These are phyloP conservation scores for Metalampra italica DNA, from an alignment of 2,888 invertebrate species.

Conservation along the genomic window DNA sequence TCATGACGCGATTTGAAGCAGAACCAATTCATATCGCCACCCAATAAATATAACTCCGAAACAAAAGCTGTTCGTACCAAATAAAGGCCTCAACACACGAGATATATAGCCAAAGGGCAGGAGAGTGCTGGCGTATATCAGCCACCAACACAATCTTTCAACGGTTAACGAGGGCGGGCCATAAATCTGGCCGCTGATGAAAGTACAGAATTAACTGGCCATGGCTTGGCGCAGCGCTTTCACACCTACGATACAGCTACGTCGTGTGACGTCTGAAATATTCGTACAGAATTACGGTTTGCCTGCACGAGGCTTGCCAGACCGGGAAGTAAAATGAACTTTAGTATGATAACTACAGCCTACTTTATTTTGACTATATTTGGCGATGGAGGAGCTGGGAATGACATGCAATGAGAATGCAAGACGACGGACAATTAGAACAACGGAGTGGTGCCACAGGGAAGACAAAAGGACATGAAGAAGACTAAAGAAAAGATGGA, in stretches of 20 bases:
- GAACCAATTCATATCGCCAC: neutral
- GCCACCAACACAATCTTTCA: slow-evolving; percentile 3
- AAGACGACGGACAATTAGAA: too few species aligned
- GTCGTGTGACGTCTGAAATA: neutral
- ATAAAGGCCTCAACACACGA: slow-evolving; percentile 1
- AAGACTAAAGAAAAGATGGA: too few species aligned
- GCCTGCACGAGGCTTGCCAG: too few species aligned
- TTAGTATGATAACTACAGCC: too few species aligned
- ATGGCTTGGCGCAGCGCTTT: slow-evolving; percentile 4
- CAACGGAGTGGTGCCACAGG: too few species aligned
- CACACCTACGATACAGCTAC: neutral
- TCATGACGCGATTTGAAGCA: neutral
- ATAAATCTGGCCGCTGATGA: slow-evolving; percentile 18
- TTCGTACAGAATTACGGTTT: neutral
- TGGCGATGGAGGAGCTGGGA: too few species aligned
- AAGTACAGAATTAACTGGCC: slow-evolving; percentile 18
- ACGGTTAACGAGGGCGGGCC: slow-evolving; percentile 1
- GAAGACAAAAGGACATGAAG: too few species aligned
- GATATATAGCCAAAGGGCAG: neutral
- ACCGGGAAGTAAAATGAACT: too few species aligned
- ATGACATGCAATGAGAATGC: too few species aligned
- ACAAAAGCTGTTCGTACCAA: neutral
- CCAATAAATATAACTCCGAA: neutral
- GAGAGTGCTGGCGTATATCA: neutral
- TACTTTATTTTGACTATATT: too few species aligned